Conservation (phyloP, 2,888 invertebrate species). For the Arge pagana region DNA sequence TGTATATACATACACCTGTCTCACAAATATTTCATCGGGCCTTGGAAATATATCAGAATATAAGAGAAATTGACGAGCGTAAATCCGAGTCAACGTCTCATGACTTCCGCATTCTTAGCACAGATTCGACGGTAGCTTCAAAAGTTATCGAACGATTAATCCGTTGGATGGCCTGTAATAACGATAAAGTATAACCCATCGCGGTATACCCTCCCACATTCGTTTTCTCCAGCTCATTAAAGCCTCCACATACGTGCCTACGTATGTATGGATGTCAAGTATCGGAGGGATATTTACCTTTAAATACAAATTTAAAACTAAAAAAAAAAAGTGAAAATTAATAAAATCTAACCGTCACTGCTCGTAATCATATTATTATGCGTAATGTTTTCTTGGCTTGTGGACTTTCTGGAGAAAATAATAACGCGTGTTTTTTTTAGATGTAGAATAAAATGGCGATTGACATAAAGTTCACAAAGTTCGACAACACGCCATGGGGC, state of each 20-base stretch:
- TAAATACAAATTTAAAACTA: no score
- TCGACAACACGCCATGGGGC: conserved; percentile 74
- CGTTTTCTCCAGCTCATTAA: no score
- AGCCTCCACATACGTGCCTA: no score
- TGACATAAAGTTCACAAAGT: conserved; percentile 68
- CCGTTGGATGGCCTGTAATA: no score
- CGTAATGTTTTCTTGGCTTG: conserved; percentile 10
- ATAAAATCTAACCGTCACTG: no score
- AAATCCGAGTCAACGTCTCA: conserved; percentile 23
- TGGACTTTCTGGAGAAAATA: background rate
- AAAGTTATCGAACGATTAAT: conserved; percentile 14
- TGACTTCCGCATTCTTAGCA: conserved; percentile 38
- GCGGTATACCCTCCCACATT: no score
- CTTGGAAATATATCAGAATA: background rate
- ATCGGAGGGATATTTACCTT: no score
- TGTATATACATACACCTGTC: conserved; percentile 18
- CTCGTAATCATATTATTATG: no score
- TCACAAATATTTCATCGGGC: conserved; percentile 1
- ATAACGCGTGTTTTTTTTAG: conserved; percentile 37
- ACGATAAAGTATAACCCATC: no score
- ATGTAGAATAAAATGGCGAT: conserved; percentile 65
- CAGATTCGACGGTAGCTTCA: conserved; percentile 28
- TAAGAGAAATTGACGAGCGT: conserved; percentile 9
- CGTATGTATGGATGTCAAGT: no score
- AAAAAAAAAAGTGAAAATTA: no score